phyloP scores from a whole-genome alignment of 2,888 invertebrate species.

The Leucoma salicis region DNA sequence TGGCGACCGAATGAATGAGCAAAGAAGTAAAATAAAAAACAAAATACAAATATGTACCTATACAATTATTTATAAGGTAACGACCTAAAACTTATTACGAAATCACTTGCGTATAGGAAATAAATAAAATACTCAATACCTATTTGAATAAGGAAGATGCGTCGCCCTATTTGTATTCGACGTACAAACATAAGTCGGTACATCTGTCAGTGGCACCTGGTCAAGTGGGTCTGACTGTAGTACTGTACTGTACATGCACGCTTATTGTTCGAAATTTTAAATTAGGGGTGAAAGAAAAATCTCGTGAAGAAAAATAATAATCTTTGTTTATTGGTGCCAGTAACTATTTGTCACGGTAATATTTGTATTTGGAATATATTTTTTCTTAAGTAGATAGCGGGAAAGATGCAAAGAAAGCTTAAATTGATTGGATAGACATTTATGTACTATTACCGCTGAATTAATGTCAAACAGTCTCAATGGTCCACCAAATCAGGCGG shows the following conservation, averaged over 20 bases:
- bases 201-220: slow-evolving; percentile 37
- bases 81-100: no score
- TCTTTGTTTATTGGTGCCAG: slow-evolving; percentile 5
- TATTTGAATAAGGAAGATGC: slow-evolving; percentile 14
- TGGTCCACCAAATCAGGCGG: no score
- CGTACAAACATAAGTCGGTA: slow-evolving; percentile 16
- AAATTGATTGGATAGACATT: no score
- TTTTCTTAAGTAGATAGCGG: not conserved
- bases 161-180: slow-evolving; percentile 27
- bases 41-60: no score
- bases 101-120: no score
- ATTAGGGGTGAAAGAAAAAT: slow-evolving; percentile 11
- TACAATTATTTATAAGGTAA: no score
- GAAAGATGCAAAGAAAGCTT: no score
- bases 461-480: no score
- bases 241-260: slow-evolving; percentile 16
- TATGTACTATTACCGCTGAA: no score
- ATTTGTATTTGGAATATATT: slow-evolving; percentile 20
- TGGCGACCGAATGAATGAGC: no score
- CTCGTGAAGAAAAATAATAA: slow-evolving; percentile 14
- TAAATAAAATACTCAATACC: not conserved
- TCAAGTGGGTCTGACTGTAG: slow-evolving; percentile 9
- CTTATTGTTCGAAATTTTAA: slow-evolving; percentile 10
- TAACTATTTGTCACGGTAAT: not conserved
- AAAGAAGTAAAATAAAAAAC: no score